A percentile compares a stretch with the other conserved stretches of the same genome.
Conservation (phyloP, 2,888 invertebrate genomes). For the Hemistola chrysoprasaria region DNA sequence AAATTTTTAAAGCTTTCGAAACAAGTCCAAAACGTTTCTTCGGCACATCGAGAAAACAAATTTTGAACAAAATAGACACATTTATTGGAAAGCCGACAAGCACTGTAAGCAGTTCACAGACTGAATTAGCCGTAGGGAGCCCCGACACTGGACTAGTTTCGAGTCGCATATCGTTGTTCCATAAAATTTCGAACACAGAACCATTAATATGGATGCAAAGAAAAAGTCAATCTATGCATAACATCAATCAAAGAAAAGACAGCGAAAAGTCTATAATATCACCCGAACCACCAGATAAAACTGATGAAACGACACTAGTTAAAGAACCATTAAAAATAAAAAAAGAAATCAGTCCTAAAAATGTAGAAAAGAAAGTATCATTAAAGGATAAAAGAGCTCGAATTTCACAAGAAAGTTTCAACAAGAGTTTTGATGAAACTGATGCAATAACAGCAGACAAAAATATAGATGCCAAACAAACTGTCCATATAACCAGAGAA, state of each 20-base stretch:
- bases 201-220: conserved; percentile 47
- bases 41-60: conserved; percentile 72
- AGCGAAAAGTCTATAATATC: conserved; percentile 31
- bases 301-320: conserved; percentile 9
- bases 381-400: conserved; percentile 52
- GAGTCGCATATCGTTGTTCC: conserved; percentile 73
- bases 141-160: conserved; percentile 72
- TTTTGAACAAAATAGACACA: conserved; percentile 71
- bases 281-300: conserved; percentile 18
- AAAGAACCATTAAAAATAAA: conserved; percentile 3
- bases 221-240: conserved; percentile 60
- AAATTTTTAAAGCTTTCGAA: conserved; percentile 75
- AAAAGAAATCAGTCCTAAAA: conserved; percentile 23
- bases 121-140: conserved; percentile 41
- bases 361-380: conserved; percentile 22
- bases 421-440: conserved; percentile 48
- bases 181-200: conserved; percentile 67
- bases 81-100: conserved; percentile 61
- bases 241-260: conserved; percentile 49
- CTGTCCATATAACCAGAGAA: conserved; percentile 36
- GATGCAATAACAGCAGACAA: conserved; percentile 23
- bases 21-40: conserved; percentile 77
- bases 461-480: conserved; percentile 19
- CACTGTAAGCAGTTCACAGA: conserved; percentile 40
- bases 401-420: conserved; percentile 39